Evolutionary conservation across 2,888 invertebrate genomes (phyloP).

Genomic region (Tetragnatha montana): DNA sequence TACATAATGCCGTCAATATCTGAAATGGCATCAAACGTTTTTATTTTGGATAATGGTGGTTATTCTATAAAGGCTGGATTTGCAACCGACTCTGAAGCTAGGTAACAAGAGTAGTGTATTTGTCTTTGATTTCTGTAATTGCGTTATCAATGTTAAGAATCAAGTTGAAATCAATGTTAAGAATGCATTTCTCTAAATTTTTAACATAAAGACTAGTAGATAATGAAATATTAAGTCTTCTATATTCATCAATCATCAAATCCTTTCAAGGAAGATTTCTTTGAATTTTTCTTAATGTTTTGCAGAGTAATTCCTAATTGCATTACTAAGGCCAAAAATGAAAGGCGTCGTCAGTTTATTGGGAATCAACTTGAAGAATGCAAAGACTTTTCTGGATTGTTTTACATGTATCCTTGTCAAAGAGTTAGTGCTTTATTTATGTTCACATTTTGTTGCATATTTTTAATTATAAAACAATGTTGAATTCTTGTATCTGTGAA

Average conservation of each 20-base stretch:
- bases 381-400: slow-evolving; percentile 94
- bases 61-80: slow-evolving; percentile 90
- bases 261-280: not conserved
- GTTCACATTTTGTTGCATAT: not conserved
- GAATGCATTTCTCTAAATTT: not conserved
- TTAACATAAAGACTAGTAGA: no score
- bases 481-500: no score
- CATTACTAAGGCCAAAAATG: slow-evolving; percentile 98
- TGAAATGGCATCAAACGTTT: slow-evolving; percentile 74
- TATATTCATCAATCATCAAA: not conserved
- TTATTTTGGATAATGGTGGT: slow-evolving; percentile 92
- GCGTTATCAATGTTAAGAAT: not conserved
- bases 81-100: slow-evolving; percentile 82
- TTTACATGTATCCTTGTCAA: slow-evolving; percentile 94
- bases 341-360: slow-evolving; percentile 93
- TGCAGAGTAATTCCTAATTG: slow-evolving; percentile 89
- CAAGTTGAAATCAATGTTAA: no score
- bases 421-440: slow-evolving; percentile 79
- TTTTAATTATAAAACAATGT: no score
- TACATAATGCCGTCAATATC: slow-evolving; percentile 55
- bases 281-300: not conserved
- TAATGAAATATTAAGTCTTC: not conserved
- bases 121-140: not conserved
- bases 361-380: slow-evolving; percentile 97
- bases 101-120: slow-evolving; percentile 76